phyloP scores from a whole-genome alignment of 2,113 vertebrate genomes.

The Anolis carolinensis region DNA sequence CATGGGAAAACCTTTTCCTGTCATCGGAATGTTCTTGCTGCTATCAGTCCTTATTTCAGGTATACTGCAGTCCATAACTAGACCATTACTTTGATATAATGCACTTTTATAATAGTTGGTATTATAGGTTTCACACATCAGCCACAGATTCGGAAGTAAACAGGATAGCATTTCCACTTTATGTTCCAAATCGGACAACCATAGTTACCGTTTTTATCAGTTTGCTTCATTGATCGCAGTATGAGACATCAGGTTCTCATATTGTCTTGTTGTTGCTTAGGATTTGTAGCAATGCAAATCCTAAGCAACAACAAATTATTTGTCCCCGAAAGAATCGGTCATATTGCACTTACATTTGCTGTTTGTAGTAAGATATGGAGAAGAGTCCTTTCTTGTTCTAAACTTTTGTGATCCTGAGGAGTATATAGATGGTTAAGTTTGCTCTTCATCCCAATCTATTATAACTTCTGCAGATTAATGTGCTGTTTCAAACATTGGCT shows the following conservation, averaged over 20 bases:
- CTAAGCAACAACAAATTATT: neutral
- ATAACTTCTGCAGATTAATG: neutral
- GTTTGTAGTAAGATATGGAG: neutral
- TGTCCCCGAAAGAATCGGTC: neutral
- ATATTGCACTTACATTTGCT: neutral
- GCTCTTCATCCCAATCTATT: neutral
- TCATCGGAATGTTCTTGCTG: conserved; percentile 97
- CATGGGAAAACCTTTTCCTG: conserved; percentile 96
- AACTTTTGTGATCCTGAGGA: neutral
- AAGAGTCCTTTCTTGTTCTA: neutral
- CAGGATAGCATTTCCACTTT: neutral
- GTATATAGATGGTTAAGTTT: neutral
- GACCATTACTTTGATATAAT: neutral
- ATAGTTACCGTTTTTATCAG: neutral
- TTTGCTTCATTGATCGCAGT: neutral
- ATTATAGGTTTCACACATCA: neutral
- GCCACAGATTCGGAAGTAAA: neutral
- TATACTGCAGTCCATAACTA: conserved; percentile 54
- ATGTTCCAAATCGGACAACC: neutral
- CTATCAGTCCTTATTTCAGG: conserved; percentile 99
- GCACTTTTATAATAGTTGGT: neutral
- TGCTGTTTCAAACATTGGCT: neutral
- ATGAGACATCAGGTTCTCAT: neutral
- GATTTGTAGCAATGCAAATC: neutral
- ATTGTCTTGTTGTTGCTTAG: neutral